These are phyloP conservation scores for Theristicus caerulescens DNA, from an alignment of 2,113 vertebrate species.

Conservation along the genomic window DNA sequence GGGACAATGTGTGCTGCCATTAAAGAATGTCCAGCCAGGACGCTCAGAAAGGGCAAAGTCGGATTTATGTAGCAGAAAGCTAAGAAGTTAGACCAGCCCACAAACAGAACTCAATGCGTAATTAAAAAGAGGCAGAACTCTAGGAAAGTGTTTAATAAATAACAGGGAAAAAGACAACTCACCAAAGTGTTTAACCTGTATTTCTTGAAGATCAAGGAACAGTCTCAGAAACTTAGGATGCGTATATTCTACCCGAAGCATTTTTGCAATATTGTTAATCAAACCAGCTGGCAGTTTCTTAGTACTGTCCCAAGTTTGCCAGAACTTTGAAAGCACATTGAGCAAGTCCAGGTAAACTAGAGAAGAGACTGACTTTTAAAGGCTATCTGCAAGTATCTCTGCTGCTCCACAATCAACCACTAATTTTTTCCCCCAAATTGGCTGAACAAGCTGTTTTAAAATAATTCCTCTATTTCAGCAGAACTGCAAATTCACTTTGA, in stretches of 20 bases:
- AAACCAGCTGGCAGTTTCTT: background rate
- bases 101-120: background rate
- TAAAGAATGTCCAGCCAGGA: rapidly evolving
- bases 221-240: background rate
- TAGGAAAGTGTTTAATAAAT: slow-evolving; percentile 14
- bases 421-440: background rate
- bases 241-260: background rate
- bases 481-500: background rate
- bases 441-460: background rate
- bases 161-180: background rate
- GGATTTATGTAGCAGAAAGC: background rate
- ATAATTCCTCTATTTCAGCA: background rate
- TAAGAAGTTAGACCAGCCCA: background rate
- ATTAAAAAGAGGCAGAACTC: background rate
- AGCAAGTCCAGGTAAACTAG: background rate
- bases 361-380: background rate
- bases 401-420: background rate
- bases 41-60: background rate
- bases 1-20: background rate
- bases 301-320: background rate
- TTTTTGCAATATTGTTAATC: background rate
- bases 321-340: background rate
- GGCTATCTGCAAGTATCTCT: background rate
- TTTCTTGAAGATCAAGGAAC: slow-evolving; percentile 38
- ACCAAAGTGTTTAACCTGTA: background rate